Conservation (phyloP, 2,888 invertebrate genomes). For the Agrochola lota region DNA sequence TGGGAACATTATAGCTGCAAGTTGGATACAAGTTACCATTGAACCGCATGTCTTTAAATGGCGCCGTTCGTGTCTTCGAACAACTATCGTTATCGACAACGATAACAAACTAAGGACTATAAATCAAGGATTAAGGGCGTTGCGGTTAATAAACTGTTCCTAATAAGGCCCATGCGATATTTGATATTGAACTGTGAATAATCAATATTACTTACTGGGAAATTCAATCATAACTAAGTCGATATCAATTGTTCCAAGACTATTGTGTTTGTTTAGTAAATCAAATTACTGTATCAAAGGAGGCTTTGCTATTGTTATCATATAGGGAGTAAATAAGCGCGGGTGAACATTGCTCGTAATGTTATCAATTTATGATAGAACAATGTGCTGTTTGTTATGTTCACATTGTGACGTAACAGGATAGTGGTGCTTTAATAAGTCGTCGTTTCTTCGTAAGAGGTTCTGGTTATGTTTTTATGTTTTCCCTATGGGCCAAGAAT, state of each 20-base stretch:
- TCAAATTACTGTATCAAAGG: constrained; percentile 65
- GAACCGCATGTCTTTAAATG: constrained; percentile 4
- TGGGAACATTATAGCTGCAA: constrained; percentile 7
- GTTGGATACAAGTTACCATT: not conserved
- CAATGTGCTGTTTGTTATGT: constrained; percentile 53
- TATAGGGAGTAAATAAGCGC: constrained; percentile 44
- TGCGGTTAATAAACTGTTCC: constrained; percentile 37
- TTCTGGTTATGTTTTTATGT: constrained; percentile 8
- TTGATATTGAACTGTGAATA: constrained; percentile 43
- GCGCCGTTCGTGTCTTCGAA: constrained; percentile 1
- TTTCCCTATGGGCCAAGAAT: constrained; percentile 4
- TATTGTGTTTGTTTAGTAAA: constrained; percentile 63
- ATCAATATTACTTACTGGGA: constrained; percentile 43
- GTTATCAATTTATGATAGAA: constrained; percentile 53
- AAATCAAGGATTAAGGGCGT: constrained; percentile 27
- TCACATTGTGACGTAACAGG: constrained; percentile 36
- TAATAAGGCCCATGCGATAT: constrained; percentile 33
- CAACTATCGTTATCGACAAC: constrained; percentile 3
- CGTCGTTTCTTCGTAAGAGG: constrained; percentile 27
- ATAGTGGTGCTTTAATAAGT: constrained; percentile 19
- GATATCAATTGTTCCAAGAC: constrained; percentile 55
- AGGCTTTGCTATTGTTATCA: constrained; percentile 60
- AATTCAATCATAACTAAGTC: constrained; percentile 52
- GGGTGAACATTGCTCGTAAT: constrained; percentile 46
- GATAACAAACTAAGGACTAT: constrained; percentile 1